Percentiles rank a stretch among this genome's conserved stretches.
Evolutionary conservation across 2,113 vertebrate genomes (phyloP).

Genomic region (Stigmatopora nigra): DNA sequence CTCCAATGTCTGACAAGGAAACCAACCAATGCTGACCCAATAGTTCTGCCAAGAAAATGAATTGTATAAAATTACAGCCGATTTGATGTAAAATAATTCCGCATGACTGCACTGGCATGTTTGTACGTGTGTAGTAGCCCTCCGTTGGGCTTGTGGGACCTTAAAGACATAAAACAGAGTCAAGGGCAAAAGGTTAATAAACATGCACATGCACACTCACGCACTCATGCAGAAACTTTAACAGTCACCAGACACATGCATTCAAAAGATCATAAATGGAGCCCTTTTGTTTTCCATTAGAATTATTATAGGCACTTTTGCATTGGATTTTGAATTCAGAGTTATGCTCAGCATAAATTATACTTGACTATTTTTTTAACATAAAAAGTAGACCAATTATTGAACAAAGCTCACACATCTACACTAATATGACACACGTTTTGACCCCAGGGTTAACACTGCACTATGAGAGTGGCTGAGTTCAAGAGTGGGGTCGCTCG

Average conservation of each 20-base stretch:
- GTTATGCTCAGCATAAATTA: not conserved
- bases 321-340: constrained; percentile 1
- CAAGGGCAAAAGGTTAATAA: constrained; percentile 58
- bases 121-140: constrained; percentile 23
- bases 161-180: constrained; percentile 58
- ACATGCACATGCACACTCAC: constrained; percentile 31
- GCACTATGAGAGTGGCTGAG: not conserved
- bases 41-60: not conserved
- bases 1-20: not conserved
- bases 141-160: constrained; percentile 43
- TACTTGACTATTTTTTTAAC: not conserved
- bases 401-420: constrained; percentile 6
- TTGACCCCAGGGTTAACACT: constrained; percentile 18
- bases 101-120: constrained; percentile 20
- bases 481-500: constrained; percentile 21
- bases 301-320: not conserved
- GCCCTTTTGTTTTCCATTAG: constrained; percentile 11
- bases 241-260: constrained; percentile 29
- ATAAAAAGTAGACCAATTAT: not conserved
- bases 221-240: constrained; percentile 13
- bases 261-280: constrained; percentile 5
- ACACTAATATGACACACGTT: constrained; percentile 15
- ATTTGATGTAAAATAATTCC: not conserved
- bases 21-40: not conserved
- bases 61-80: not conserved